Conservation (phyloP, 2,888 invertebrate species). For the Agrochola lota region DNA sequence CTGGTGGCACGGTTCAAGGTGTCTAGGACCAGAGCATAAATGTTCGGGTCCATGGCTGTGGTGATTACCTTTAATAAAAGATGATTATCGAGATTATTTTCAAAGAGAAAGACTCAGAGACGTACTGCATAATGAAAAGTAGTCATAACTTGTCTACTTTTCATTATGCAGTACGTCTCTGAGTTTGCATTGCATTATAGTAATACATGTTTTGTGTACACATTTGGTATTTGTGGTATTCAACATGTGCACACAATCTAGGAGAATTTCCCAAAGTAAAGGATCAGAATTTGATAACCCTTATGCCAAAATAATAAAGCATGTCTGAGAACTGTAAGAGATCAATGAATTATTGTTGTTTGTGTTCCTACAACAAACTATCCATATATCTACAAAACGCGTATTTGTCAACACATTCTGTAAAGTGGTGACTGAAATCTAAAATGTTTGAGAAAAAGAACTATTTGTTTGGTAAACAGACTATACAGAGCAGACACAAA, state of each 20-base stretch:
- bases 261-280: neutral
- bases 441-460: neutral
- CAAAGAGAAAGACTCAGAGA: neutral
- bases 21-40: constrained; percentile 92
- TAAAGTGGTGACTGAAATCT: neutral
- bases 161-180: too few relatives aligned
- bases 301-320: neutral
- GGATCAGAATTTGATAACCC: neutral
- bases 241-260: too few relatives aligned
- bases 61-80: constrained; percentile 49
- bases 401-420: neutral
- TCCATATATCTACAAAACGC: neutral
- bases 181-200: too few relatives aligned
- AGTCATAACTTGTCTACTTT: neutral
- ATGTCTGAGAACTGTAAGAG: too few relatives aligned
- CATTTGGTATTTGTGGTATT: neutral
- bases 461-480: constrained; percentile 2
- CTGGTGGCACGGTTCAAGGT: constrained; percentile 96
- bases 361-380: neutral
- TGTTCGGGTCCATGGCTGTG: constrained; percentile 89
- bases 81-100: neutral
- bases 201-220: too few relatives aligned
- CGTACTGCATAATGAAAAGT: neutral
- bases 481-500: neutral
- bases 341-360: neutral